Base-by-base conservation (phyloP, 2,888 invertebrate genomes). In the Oscheius sp. region DNA sequence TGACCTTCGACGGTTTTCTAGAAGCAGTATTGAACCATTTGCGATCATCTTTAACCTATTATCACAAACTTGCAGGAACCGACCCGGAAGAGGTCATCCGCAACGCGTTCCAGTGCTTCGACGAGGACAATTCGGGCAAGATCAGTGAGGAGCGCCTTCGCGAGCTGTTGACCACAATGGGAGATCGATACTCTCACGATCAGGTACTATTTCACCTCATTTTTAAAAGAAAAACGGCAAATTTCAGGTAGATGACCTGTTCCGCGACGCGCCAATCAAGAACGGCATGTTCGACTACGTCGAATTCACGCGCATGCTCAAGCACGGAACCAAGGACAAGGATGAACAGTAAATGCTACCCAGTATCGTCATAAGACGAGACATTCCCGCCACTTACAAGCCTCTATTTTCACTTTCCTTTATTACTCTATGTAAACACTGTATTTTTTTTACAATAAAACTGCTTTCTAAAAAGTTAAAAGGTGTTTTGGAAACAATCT, bases 81-180 rank as follows among this genome's bases (percentile, higher is more conserved):
- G 98, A 99, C 90, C 99, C 99, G 1, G 88, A 89, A 76, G 87
- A 89, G 55, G 87, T 99, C 13, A 99, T 99, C 85, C 96, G 96
- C 90, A 99, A 99, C 91, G 99, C 99, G 21, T 99, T 99, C 90
- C 96, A 96, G 65, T 99, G 98, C 90, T 99, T 99, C 90, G 99
- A 99, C 90, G 98, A 98, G 90, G 96, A 96, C 86, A 96, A 96
- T 89, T 93, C 92, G 83, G 91, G 91, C 0, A 93, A 94, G 73
- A 94, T 98, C 79, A 83, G 77, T 60, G 84, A 84, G 90, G 98
- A 99, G 87, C 93, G 96, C 76, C 92, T 99, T 55, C 92, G 97
- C 50, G 99, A 99, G 90, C 92, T 99, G 63, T 92, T 99, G 29
- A 97, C 96, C 2, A 94, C 96, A 0, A 98, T 98, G 96, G 98